Evolutionary conservation across 2,888 invertebrate species (phyloP).

Genomic region (Orthosia gothica): DNA sequence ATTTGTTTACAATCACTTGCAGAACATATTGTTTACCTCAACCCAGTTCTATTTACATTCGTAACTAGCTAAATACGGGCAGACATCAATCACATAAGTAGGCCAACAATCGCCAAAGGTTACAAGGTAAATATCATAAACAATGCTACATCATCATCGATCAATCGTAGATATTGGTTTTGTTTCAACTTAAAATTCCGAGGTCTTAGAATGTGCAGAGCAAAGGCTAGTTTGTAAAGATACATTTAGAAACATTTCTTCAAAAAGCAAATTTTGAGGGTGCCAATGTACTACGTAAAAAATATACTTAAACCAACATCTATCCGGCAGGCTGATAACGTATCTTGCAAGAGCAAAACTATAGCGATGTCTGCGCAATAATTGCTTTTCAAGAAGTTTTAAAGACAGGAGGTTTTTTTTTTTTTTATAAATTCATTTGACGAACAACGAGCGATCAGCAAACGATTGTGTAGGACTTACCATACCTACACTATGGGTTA

Average conservation of each 20-base stretch:
- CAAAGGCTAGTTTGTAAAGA: not conserved
- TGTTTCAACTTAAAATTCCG: conserved; percentile 8
- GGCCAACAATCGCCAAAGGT: conserved; percentile 21
- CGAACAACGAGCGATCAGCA: no score
- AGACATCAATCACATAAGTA: conserved; percentile 35
- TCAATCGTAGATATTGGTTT: conserved; percentile 25
- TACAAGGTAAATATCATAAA: conserved; percentile 17
- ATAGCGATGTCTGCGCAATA: no score
- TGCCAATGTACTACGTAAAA: no score
- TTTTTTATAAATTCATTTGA: no score
- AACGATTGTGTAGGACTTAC: no score
- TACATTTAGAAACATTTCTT: not conserved
- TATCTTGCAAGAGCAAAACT: no score
- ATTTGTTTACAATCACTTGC: not conserved
- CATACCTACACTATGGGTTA: no score
- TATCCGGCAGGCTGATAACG: no score
- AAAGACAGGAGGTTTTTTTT: no score
- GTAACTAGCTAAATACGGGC: conserved; percentile 19
- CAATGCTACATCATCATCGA: conserved; percentile 46
- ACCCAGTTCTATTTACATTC: conserved; percentile 12
- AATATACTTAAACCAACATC: no score
- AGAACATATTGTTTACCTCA: conserved; percentile 17
- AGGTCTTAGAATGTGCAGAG: not conserved
- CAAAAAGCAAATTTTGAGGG: not conserved
- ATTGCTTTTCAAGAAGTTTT: no score